Percentiles rank a stretch among this genome's conserved stretches.
Evolutionary conservation across 1,140 invertebrate species (phyloP).

Genomic region (Penaeus vannamei): DNA sequence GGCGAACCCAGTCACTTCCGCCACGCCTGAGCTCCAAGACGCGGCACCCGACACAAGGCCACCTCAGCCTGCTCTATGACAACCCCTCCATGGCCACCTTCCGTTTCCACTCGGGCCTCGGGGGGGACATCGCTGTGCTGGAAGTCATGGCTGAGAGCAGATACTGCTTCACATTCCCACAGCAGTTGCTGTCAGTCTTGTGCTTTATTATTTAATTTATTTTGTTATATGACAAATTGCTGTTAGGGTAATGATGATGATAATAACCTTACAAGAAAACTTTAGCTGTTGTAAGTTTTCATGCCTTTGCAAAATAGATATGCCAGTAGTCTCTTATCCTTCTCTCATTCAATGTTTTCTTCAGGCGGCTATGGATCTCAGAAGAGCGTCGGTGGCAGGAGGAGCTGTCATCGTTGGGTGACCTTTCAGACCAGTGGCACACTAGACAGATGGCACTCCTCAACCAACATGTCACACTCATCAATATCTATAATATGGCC

Average conservation of each 20-base stretch:
- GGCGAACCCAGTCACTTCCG: constrained; percentile 88
- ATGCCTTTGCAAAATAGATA: too few species aligned
- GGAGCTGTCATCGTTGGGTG: constrained; percentile 90
- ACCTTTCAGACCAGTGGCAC: constrained; percentile 87
- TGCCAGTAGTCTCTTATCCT: too few species aligned
- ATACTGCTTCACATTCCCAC: constrained; percentile 87
- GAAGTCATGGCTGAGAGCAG: constrained; percentile 94
- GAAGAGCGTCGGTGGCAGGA: constrained; percentile 92
- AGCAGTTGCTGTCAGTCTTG: constrained; percentile 87
- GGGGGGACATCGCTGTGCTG: constrained; percentile 91
- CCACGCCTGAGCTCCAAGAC: constrained; percentile 84
- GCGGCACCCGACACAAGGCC: constrained; percentile 83
- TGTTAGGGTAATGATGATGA: not conserved
- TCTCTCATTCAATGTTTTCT: constrained; percentile 42
- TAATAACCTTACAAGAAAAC: not conserved
- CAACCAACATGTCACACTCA: constrained; percentile 85
- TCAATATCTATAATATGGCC: constrained; percentile 89
- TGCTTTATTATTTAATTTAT: not conserved
- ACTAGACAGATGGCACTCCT: constrained; percentile 85
- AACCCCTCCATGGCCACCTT: constrained; percentile 86
- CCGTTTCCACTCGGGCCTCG: constrained; percentile 90
- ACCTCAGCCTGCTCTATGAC: constrained; percentile 82
- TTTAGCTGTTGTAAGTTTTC: too few species aligned
- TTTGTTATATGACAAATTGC: constrained; percentile 9
- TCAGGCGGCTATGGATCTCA: constrained; percentile 90